Evolutionary conservation across 2,113 vertebrate species (phyloP), one percentile per base, ranked within the genome.

Genomic region (Acanthisitta chloris): DNA sequence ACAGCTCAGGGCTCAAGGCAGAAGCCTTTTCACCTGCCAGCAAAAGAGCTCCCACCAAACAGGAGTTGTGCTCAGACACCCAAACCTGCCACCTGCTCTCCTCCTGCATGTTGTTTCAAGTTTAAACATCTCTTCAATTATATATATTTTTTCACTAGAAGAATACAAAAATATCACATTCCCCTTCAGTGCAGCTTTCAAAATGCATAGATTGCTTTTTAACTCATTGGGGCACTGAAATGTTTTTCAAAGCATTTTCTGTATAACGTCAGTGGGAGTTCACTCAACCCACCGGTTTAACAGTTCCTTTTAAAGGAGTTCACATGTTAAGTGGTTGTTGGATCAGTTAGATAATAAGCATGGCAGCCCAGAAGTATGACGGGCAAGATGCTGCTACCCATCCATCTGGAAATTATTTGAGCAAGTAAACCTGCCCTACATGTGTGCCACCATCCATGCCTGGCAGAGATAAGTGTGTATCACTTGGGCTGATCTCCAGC

Each of bases 381-480:
- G 0, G 45, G 38, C 48, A 73, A 61, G 48, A 28, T 0, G 7
- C n/a, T 25, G 61, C 54, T 65, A 5, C 33, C 36, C 18, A 72
- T 61, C 17, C 65, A 49, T 29, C 28, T 87, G 69, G 69, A 78
- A 81, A 85, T 82, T 46, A 78, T 51, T 61, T 73, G 80, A 71
- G 59, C 29, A 73, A 78, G 54, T 34, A 43, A 54, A 33, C 26
- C 19, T 69, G 64, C 61, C 72, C 61, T 54, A 31, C 17, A 1
- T 1, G 12, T 17, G 26, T 59, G 38, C 54, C 46, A 45, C 21
- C 54, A 19, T 58, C 46, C 71, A 14, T 0, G 1, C 14, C 31
- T 45, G 26, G 52, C 65, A 67, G 33, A 10, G 74, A 33, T 13
- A 33, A 4, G 3, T 6, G 38, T 2, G 25, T 3, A 11, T 36